Evolutionary conservation across 2,113 vertebrate genomes (phyloP), one percentile per base, ranked within the genome.

Genomic region (Desmodus rotundus): DNA sequence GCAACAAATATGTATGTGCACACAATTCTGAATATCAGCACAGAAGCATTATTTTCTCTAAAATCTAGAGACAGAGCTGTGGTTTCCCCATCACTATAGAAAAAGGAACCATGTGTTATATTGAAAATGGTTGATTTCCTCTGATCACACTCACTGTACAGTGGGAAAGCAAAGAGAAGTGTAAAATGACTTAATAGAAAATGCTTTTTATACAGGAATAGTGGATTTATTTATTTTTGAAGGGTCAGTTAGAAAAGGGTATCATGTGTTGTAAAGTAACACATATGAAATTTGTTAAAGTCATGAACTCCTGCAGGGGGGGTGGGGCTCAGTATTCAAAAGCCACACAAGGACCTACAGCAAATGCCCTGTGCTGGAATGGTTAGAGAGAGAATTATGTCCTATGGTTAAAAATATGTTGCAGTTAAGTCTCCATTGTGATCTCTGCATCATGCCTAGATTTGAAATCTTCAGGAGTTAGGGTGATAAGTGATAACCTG

Each of bases 231-330:
- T 95, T 94, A 83, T 80, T 94, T 93, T 84, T 68, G 26, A 95
- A 97, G 95, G 87, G 15, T 92, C 89, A 93, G 45, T 80, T 81
- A 90, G 76, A 38, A 95, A 93, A 96, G 65, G 41, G 41, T 87
- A 47, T 47, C n/a, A 77, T 77, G 78, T 22, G 83, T 61, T 76
- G 45, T 61, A 28, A 19, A 93, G n/a, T 43, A 77, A 77, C 28
- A 87, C 31, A 87, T 81, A 90, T 56, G 43, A 96, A 95, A 96
- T 96, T 45, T 94, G 52, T 61, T 89, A 31, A 89, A 93, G 65
- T 87, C 83, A 47, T 81, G 81, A 93, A 91, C 33, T 72, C 9
- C n/a, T n/a, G 13, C 72, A 86, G 50, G 33, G 45, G 3, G 3
- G 4, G 11, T 61, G 58, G 26, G 58, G 6, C 45, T 78, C 58